phyloP scores from a whole-genome alignment of 2,888 invertebrate genomes.

The Cylindroiulus punctatus region DNA sequence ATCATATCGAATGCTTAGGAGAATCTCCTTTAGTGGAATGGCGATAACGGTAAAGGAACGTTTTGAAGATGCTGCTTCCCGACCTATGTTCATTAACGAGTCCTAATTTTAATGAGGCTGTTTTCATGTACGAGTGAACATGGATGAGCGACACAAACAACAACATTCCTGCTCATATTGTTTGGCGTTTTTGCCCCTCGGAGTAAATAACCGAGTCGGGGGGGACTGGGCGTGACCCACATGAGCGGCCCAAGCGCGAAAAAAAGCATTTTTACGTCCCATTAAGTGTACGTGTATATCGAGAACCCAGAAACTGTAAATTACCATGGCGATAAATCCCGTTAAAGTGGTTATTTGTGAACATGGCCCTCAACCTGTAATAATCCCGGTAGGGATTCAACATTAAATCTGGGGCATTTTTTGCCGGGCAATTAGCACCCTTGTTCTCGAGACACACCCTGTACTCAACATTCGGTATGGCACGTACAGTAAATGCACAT shows the following conservation, averaged over 20 bases:
- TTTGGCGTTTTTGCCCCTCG: not conserved
- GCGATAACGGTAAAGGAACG: too few relatives aligned
- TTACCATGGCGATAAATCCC: slow-evolving; percentile 11
- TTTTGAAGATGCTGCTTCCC: too few relatives aligned
- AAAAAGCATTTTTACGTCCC: not conserved
- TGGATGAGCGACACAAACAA: slow-evolving; percentile 13
- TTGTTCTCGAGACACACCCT: not conserved
- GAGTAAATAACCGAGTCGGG: slow-evolving; percentile 1
- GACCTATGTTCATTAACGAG: too few relatives aligned
- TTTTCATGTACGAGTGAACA: slow-evolving; percentile 30
- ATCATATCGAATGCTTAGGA: too few relatives aligned
- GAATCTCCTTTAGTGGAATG: too few relatives aligned
- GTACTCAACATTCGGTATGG: not conserved
- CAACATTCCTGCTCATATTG: slow-evolving; percentile 7
- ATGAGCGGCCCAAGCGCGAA: not conserved
- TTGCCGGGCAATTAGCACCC: not conserved
- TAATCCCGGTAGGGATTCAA: not conserved
- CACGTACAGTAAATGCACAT: too few relatives aligned
- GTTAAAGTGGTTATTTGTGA: slow-evolving; percentile 26
- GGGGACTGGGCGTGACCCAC: not conserved
- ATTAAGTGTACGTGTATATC: slow-evolving; percentile 36
- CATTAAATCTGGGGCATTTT: slow-evolving; percentile 29
- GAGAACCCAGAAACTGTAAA: slow-evolving; percentile 15
- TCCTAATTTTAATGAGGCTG: too few relatives aligned
- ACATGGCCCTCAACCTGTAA: not conserved